Conservation (phyloP, 35 echinoderm and acorn worm species). For the Apostichopus parvimensis region DNA sequence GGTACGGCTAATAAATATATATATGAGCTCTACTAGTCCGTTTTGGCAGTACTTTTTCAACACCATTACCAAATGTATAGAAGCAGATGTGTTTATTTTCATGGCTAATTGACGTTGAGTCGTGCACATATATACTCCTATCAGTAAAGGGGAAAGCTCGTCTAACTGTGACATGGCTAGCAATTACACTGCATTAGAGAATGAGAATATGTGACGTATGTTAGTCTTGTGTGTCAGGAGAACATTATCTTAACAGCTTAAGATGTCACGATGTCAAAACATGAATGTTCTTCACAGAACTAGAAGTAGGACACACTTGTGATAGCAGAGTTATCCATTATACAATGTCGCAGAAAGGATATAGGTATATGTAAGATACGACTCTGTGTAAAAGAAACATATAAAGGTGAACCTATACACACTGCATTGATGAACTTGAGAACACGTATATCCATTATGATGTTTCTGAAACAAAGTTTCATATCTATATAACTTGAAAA, state of each 20-base stretch:
- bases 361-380: too few species aligned
- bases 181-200: neutral
- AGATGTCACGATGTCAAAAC: constrained; percentile 12
- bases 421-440: too few species aligned
- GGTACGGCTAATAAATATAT: too few species aligned
- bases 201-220: neutral
- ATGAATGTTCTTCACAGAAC: neutral
- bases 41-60: neutral
- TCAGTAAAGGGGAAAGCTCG: neutral
- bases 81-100: neutral
- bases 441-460: too few species aligned
- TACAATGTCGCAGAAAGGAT: too few species aligned
- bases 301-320: too few species aligned
- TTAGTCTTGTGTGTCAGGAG: neutral
- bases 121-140: neutral
- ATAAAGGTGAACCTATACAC: too few species aligned
- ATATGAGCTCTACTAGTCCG: neutral
- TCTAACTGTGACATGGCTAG: neutral
- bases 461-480: too few species aligned
- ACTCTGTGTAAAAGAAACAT: too few species aligned
- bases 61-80: neutral
- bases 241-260: neutral
- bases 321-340: too few species aligned
- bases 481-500: too few species aligned
- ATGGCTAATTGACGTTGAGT: neutral